Evolutionary conservation across 2,113 vertebrate species (phyloP), one percentile per base, ranked within the genome.

Genomic region (Scophthalmus maximus): DNA sequence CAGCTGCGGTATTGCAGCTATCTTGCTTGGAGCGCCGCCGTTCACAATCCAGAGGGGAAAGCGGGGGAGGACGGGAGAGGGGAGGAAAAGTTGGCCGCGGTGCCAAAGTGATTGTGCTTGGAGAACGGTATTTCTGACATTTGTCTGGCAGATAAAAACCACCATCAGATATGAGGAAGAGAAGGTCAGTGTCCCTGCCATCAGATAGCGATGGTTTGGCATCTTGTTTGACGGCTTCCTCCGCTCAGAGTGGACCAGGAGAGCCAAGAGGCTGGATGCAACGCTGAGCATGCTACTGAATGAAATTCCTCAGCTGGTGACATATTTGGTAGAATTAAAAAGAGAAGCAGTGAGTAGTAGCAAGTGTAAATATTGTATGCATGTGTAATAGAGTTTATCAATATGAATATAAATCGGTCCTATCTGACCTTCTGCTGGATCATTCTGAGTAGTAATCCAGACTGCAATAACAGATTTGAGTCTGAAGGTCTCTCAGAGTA

Each of bases 71-170:
- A 26, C 10, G 26, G 30, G 20, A 52, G 51, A 11, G 3, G 36
- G 9, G 36, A 73, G 73, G 50, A 52, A 64, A 80, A 64, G 74
- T 66, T 66, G 76, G 79, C 50, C 20, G 51, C 42, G 34, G 70
- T 73, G 75, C 80, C 86, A 89, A 80, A 90, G 85, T 75, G 86
- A 90, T 87, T 90, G 82, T 69, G 83, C 84, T 79, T 61, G 65
- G 89, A 82, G 85, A 92, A 87, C 83, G 79, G 87, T 81, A 86
- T 92, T 90, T 91, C 78, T 92, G 90, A 92, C 92, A 92, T 92
- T 92, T 88, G 87, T 89, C 87, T 86, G 85, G 77, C 77, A 88
- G 91, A 92, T 92, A 92, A 93, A 91, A 88, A 73, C 18, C 72
- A 59, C 80, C 78, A 90, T 92, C 91, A 88, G 90, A 92, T 90